Base-by-base conservation (phyloP, 2,888 invertebrate genomes). In the Loripinus fragilis region DNA sequence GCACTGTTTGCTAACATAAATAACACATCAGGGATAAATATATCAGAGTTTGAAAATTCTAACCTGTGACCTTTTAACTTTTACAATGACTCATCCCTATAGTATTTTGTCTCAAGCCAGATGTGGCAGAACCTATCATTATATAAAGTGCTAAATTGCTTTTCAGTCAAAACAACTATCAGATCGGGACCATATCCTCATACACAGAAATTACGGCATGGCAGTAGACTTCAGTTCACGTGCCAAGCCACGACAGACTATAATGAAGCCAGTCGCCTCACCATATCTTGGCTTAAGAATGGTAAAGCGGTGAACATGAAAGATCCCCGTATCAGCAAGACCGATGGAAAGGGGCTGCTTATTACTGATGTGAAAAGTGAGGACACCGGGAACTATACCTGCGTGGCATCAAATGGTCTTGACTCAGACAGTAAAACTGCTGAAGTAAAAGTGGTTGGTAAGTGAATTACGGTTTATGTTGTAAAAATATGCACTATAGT, bases 371-470 rank as follows among this genome's bases (percentile, higher is more conserved):
- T 87, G 0, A 81, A 78, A 17, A 90, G 88, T 55, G 83, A 82
- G 85, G 99, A 99, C 94, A 98, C 98, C 0, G 99, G 98, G 5
- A 96, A 95, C 85, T 99, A 99, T 93, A 98, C 98, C 0, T 99
- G 99, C 93, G 95, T 97, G 17, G 99, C 99, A 0, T 95, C 95
- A 81, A 99, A 99, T 0, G 96, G 96, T 38, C 95, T 99, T 52
- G 99, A 99, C 91, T 96, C 96, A 90, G 97, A 96, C 2, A 95
- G 95, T 8, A 97, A 97, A 0, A 95, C 96, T 89, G 98, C 99
- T 3, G 97, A 97, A 78, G 95, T 99, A 2, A 97, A 96, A 74
- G 99, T 99, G 0, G 98, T 98, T 95, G 96, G 96, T 96, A 86
- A 77, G 81, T 75, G 5, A 5, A 38, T 38, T 38, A n/a, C n/a